Percentiles rank a stretch among this genome's conserved stretches.
These are phyloP conservation scores for Eulimnadia texana DNA, from an alignment of 1,140 invertebrate genomes.

Conservation along the genomic window DNA sequence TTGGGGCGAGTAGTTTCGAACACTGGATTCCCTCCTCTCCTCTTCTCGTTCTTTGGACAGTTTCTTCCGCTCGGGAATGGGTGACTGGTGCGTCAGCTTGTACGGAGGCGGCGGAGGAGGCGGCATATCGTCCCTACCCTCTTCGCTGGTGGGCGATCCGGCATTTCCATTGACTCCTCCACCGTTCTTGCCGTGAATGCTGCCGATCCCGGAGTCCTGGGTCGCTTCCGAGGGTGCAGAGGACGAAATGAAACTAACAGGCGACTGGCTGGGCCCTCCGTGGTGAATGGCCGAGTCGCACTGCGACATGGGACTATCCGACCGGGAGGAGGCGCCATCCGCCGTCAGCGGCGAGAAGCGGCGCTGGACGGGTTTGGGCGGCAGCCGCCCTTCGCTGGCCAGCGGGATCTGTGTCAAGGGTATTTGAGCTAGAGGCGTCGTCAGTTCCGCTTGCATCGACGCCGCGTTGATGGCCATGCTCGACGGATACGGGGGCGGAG, in stretches of 20 bases:
- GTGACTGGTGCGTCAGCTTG: constrained; percentile 71
- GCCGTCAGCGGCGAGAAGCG: constrained; percentile 29
- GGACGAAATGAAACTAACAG: constrained; percentile 22
- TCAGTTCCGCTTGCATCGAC: background rate
- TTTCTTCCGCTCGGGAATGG: constrained; percentile 82
- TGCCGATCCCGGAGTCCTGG: constrained; percentile 23
- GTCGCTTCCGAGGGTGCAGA: constrained; percentile 20
- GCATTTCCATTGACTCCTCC: constrained; percentile 6
- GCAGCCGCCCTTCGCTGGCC: background rate
- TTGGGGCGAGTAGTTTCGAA: constrained; percentile 33
- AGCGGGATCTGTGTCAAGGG: constrained; percentile 1
- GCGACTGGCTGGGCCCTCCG: constrained; percentile 22
- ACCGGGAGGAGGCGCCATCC: constrained; percentile 31
- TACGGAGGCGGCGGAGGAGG: constrained; percentile 37
- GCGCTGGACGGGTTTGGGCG: constrained; percentile 21
- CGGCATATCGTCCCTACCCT: constrained; percentile 14
- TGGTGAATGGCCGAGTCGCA: constrained; percentile 11
- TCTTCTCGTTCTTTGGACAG: constrained; percentile 88
- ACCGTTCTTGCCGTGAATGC: background rate
- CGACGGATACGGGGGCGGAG: constrained; percentile 47
- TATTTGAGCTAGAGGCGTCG: background rate
- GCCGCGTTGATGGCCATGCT: constrained; percentile 4
- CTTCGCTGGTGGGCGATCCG: constrained; percentile 1
- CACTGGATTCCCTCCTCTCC: constrained; percentile 75
- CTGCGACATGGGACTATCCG: constrained; percentile 36